A percentile compares a stretch with the other conserved stretches of the same genome.
These are phyloP conservation scores for Eutolmus rufibarbis DNA, from an alignment of 2,888 invertebrate species.

Conservation along the genomic window DNA sequence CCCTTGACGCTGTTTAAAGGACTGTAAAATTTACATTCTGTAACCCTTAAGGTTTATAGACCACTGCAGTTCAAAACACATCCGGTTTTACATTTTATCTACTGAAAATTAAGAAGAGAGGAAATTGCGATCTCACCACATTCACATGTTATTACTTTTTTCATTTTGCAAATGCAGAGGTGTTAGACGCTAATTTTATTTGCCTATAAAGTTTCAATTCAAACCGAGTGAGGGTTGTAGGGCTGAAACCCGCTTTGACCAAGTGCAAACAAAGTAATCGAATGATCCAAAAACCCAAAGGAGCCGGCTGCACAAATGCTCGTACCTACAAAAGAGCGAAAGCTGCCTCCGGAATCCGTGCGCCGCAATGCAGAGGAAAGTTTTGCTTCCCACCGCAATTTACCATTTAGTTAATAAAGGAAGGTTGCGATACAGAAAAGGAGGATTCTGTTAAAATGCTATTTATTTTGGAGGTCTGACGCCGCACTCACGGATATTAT, in stretches of 20 bases:
- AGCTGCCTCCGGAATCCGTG: background rate
- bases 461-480: background rate
- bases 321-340: background rate
- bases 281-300: background rate
- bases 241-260: background rate
- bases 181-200: background rate
- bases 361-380: conserved; percentile 17
- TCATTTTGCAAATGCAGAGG: background rate
- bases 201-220: background rate
- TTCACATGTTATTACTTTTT: background rate
- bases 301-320: background rate
- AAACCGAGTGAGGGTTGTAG: background rate
- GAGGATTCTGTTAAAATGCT: background rate
- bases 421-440: background rate
- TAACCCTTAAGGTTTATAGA: background rate
- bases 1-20: background rate
- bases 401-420: background rate
- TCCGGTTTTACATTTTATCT: background rate
- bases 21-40: background rate
- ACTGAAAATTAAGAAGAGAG: background rate
- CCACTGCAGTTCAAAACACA: background rate
- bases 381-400: conserved; percentile 22
- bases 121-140: background rate
- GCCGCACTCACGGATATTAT: background rate
- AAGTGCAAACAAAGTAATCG: conserved; percentile 1